Percentiles rank a stretch among this genome's conserved stretches.
phyloP scores from a whole-genome alignment of 2,888 invertebrate genomes.

The Stegana nigrithorax region DNA sequence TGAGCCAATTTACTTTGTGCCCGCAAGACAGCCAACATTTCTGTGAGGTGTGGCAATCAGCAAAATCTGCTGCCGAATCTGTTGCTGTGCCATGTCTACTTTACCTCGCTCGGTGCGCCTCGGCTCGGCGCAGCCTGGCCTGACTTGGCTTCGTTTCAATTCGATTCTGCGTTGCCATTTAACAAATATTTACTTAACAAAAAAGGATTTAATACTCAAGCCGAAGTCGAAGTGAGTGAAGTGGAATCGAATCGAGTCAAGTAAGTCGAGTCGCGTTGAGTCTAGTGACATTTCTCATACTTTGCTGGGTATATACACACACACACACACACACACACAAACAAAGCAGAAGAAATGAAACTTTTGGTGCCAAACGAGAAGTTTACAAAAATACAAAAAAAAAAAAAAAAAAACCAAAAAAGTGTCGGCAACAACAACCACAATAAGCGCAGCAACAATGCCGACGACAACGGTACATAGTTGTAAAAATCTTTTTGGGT shows the following conservation, averaged over 20 bases:
- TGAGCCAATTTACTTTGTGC: slow-evolving; percentile 3
- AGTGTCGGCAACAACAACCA: slow-evolving; percentile 1
- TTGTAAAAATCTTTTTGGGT: slow-evolving; percentile 14
- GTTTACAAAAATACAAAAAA: too few species aligned
- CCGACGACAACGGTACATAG: slow-evolving; percentile 4
- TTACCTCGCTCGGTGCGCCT: background rate
- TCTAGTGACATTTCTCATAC: slow-evolving; percentile 12
- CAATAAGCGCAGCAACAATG: background rate
- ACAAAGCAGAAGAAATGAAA: background rate
- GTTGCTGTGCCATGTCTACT: background rate
- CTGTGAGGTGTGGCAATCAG: background rate
- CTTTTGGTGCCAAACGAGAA: background rate
- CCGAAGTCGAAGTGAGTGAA: background rate
- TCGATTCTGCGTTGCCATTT: slow-evolving; percentile 7
- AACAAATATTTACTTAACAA: slow-evolving; percentile 13
- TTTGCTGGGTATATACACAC: too few species aligned
- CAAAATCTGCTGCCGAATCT: background rate
- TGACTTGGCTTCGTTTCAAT: background rate
- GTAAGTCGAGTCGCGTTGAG: background rate
- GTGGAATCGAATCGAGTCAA: background rate
- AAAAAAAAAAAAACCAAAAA: too few species aligned
- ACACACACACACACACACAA: too few species aligned
- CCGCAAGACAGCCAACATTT: background rate
- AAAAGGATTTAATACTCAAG: slow-evolving; percentile 10
- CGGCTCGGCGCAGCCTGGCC: background rate